Base-by-base conservation (phyloP, 1,140 invertebrate genomes). In the Oscheius sp. region DNA sequence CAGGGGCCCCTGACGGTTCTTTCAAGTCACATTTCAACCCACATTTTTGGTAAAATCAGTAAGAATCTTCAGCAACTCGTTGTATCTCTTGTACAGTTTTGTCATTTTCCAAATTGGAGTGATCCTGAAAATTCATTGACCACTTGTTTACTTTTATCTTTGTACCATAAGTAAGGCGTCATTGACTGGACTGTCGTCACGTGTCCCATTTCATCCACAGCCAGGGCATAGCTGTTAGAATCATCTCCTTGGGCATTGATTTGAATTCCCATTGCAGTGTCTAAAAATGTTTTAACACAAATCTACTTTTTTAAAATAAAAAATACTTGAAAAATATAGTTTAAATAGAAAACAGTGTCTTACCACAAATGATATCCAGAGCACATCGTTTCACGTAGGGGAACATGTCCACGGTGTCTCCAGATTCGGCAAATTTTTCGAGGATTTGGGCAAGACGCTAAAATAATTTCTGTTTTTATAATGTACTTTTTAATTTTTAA, bases 181-280 rank as follows among this genome's bases (percentile, higher is more conserved):
- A 73, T 67, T 67, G 75, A 3, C 75, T 67, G 29, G 73, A 31
- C 74, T 83, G 74, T 85, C 77, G 45, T 80, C 65, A 83, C 76
- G 72, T 68, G 70, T 31, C 64, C 78, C 18, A 77, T 90, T 88
- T 85, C 86, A 78, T 90, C 89, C 13, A 92, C 88, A 36, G 91
- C 90, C 80, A 88, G 86, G 3, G 92, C 91, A 85, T 93, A 93
- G 73, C 90, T 88, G 28, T 89, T 90, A 70, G 91, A 87, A 36
- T 85, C 87, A 78, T 90, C 85, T 64, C 83, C 86, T 84, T 92
- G 91, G 0, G 90, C 89, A 82, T 89, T 88, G 15, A 92, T 87
- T 80, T 88, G 87, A 61, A 87, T 86, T 58, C 92, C 92, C 92
- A 94, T 93, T 4, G 91, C 92, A 70, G 91, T 91, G 85, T 93